Evolutionary conservation across 2,113 vertebrate species (phyloP).

Genomic region (Ammodramus savannarum): DNA sequence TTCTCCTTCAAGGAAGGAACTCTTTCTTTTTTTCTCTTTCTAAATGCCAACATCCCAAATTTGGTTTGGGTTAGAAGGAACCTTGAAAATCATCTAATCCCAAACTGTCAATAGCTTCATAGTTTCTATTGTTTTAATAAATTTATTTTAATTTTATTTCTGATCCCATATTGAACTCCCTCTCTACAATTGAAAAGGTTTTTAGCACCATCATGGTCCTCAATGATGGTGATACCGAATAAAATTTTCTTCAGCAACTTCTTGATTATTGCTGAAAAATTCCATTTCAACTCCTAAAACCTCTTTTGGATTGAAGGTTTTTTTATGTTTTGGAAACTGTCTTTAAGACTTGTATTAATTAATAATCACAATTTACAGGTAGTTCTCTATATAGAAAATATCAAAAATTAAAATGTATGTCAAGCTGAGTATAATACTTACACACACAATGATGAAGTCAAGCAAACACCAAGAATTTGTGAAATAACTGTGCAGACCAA

Average conservation of each 20-base stretch:
- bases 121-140: neutral
- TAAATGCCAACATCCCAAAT: neutral
- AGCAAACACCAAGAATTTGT: conserved; percentile 96
- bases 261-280: neutral
- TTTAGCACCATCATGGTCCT: neutral
- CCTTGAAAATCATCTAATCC: neutral
- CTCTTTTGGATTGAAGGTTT: neutral
- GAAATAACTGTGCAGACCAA: conserved; percentile 93
- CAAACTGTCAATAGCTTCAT: neutral
- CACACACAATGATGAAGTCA: conserved; percentile 90
- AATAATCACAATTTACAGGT: neutral
- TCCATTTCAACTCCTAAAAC: neutral
- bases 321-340: neutral
- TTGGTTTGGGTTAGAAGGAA: neutral
- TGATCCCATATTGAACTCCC: neutral
- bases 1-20: neutral
- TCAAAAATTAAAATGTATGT: neutral
- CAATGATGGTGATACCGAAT: neutral
- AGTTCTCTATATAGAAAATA: neutral
- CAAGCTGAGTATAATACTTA: conserved; percentile 61
- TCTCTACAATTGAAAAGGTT: neutral
- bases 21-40: neutral
- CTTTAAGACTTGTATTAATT: neutral
- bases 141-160: neutral
- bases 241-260: neutral